These are phyloP conservation scores for Marronus borbonicus DNA, from an alignment of 2,888 invertebrate species.

Conservation along the genomic window DNA sequence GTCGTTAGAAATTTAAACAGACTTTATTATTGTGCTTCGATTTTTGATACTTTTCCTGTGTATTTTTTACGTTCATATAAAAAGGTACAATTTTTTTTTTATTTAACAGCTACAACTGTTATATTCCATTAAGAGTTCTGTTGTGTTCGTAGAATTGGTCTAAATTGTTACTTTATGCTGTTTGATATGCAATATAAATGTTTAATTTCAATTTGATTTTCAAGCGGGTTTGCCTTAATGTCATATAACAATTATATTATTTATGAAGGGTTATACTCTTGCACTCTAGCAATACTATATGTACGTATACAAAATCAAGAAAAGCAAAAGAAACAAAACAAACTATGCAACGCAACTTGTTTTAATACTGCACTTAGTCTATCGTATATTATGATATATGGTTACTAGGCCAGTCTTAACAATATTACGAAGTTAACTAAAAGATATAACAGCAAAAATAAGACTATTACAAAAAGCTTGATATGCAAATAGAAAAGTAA, in stretches of 20 bases:
- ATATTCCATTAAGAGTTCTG: slow-evolving; percentile 28
- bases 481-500: slow-evolving; percentile 16
- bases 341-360: slow-evolving; percentile 21
- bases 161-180: slow-evolving; percentile 3
- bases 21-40: slow-evolving; percentile 38
- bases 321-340: slow-evolving; percentile 41
- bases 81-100: slow-evolving; percentile 37
- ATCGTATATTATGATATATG: slow-evolving; percentile 47
- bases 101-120: slow-evolving; percentile 23
- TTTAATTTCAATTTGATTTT: slow-evolving; percentile 20
- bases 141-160: not conserved
- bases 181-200: slow-evolving; percentile 30
- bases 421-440: slow-evolving; percentile 24
- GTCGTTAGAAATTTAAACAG: slow-evolving; percentile 24
- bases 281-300: not conserved
- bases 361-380: slow-evolving; percentile 54
- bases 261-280: not conserved
- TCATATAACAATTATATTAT: slow-evolving; percentile 28
- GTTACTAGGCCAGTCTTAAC: slow-evolving; percentile 56
- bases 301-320: not conserved
- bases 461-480: slow-evolving; percentile 32
- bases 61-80: slow-evolving; percentile 26
- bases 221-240: slow-evolving; percentile 4
- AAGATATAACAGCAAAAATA: slow-evolving; percentile 45
- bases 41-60: slow-evolving; percentile 31